Base-by-base conservation (phyloP, 2,888 invertebrate genomes). In the Drosophila sordidapex region DNA sequence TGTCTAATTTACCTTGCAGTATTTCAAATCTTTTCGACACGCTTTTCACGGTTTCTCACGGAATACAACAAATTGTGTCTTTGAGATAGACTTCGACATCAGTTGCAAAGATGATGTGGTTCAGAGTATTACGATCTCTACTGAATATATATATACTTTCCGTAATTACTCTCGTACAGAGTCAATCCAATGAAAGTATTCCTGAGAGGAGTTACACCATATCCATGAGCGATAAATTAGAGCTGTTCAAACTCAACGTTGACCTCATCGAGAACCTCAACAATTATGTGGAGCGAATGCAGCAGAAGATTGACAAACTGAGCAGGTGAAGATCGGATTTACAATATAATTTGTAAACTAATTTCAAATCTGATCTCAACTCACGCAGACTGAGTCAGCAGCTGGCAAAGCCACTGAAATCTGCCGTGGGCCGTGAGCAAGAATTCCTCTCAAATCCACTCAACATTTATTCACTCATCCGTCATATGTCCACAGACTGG, bases 371-470 rank as follows among this genome's bases (percentile, higher is more conserved):
- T 1, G 0, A 36, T 1, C 25, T 18, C 6, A 29, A 31, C 7
- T 8, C 8, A 8, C 5, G 2, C 53, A 83, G 83, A 7, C 6
- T 87, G 7, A 56, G 36, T 8, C 8, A 29, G 3, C 65, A 77
- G 18, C 4, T 77, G 6, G 64, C 59, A 1, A 11, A 43, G 2
- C 60, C 82, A 1, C 10, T 79, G 7, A 18, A 53, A 4, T 46
- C 21, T 11, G 60, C 77, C 5, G 21, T 59, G 27, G 75, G 63
- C 0, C 54, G n/a, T 0, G 79, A 79, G 21, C 31, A 64, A 53
- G 82, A 82, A 31, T 75, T 73, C 18, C 13, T 82, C 5, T 67
- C 60, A 2, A 82, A 87, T 73, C 87, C 83, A 0, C 36, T 83
- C 2, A 56, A 79, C 48, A 68, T 64, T 29, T 87, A 58, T 33